Percentiles rank a stretch among this genome's conserved stretches.
These are phyloP conservation scores for Actinia tenebrosa DNA, from an alignment of 64 coral and sea anemone species.

Conservation along the genomic window DNA sequence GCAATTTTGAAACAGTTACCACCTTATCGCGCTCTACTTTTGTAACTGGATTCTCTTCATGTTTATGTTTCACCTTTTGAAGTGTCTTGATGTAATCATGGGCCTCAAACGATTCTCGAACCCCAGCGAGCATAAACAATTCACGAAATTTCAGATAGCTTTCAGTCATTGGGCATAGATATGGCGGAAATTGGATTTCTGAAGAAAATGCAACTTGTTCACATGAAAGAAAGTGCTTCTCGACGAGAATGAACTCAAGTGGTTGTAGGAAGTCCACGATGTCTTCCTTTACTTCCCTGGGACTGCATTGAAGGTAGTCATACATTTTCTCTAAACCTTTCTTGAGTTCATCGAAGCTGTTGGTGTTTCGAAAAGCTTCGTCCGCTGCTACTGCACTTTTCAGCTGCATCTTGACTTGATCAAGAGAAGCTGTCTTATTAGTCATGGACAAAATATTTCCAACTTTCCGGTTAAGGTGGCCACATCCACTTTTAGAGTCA, in stretches of 20 bases:
- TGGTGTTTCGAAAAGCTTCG: not conserved
- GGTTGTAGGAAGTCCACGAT: not conserved
- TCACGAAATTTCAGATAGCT: conserved; percentile 10
- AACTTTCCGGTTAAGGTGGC: not conserved
- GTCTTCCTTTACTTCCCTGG: not conserved
- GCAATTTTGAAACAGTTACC: not conserved
- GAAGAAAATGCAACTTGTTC: conserved; percentile 42
- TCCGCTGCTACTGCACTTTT: not conserved
- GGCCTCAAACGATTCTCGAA: conserved; percentile 38
- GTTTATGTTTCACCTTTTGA: conserved; percentile 6
- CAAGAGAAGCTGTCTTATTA: not conserved
- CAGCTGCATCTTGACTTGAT: conserved; percentile 31
- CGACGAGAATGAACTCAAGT: conserved; percentile 30
- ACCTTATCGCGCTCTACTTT: not conserved
- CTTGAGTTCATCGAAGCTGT: conserved; percentile 1
- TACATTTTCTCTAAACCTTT: conserved; percentile 51
- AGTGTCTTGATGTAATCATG: conserved; percentile 32
- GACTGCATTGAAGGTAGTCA: not conserved
- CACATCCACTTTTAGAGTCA: not conserved
- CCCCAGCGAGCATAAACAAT: conserved; percentile 41
- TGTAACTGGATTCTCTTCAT: conserved; percentile 12
- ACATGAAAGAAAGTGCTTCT: conserved; percentile 12
- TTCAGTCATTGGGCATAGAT: conserved; percentile 27
- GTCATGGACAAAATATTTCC: not conserved
- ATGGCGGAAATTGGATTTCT: conserved; percentile 18